Base-by-base conservation (phyloP, 1,140 invertebrate species). In the Chymomyza costata region DNA sequence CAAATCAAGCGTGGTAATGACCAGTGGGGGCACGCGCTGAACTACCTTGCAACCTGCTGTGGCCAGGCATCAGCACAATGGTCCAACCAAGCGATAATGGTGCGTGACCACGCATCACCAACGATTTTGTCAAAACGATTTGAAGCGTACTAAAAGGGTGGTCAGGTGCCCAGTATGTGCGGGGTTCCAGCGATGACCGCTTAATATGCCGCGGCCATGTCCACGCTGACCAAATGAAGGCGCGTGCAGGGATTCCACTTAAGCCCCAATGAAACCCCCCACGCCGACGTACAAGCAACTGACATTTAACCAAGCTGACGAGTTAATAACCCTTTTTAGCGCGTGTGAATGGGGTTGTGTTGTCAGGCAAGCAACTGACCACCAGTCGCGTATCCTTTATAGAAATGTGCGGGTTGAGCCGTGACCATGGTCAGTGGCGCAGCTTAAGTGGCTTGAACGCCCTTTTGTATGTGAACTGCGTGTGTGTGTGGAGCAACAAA, bases 251-350 rank as follows among this genome's bases (percentile, higher is more conserved):
- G 63, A 69, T 47, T 51, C 57, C 48, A 46, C 39, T 39, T 28
- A 25, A 14, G 14, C 30, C 8, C 3, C 21, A 14, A 19, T 13
- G 2, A 28, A 40, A 7, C 31, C 30, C 15, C 15, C 3, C 14
- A n/a, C 6, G n/a, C 16, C 10, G 30, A 17, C 17, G 43, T 51
- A 47, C 53, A 44, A 25, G 52, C 67, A 80, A 78, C 71, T 76
- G 70, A 78, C 69, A 73, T 73, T 73, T 73, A 73, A 65, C 28
- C 64, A 40, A 73, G 59, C 74, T 84, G 82, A 84, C 81, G 69
- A 83, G 81, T 84, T 84, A 84, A 84, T 83, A 84, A 84, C 82
- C 82, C 82, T 83, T 84, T 80, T 84, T 83, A 82, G 71, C 81
- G 81, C 71, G 54, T 76, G 67, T 67, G 63, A 64, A 65, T 54